Evolutionary conservation across 1,140 invertebrate species (phyloP), one percentile per base, ranked within the genome.

Genomic region (Portunus trituberculatus): DNA sequence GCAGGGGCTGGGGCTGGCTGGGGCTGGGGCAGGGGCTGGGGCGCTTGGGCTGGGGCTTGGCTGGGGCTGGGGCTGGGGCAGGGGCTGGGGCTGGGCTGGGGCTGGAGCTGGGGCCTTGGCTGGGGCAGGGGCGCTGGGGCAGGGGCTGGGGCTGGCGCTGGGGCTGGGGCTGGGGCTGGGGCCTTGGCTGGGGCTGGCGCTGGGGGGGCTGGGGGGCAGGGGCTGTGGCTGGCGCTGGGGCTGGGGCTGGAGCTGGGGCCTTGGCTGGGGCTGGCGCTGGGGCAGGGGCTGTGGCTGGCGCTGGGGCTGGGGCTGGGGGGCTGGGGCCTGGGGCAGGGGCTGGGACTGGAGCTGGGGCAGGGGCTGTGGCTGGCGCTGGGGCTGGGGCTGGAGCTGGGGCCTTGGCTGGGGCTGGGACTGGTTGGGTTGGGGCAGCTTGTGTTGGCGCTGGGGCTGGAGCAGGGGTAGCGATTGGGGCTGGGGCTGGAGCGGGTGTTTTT

Each of bases 241-340:
- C 46, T 31, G 83, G 83, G 31, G 83, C 83, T n/a, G 82, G 82
- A 25, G 28, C 76, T 25, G 83, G 90, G 20, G 90, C 90, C n/a
- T 59, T 28, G 67, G 90, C 29, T 20, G 90, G 67, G 29, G 29
- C 28, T 46, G 29, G 14, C 8, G 28, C 90, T 7, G 52, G 0
- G 52, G 52, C 52, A 12, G 87, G 28, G 20, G 1, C 32, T 28
- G 87, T 8, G 20, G 1, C 32, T 28, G 32, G 87, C 25, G 28
- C 87, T 48, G 48, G 45, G 14, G 52, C 52, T 3, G 59, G 6
- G 52, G 52, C n/a, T 16, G 7, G 20, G 20, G 52, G 29, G 29
- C 28, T 46, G 29, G 29, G 28, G 28, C 90, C 3, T 20, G 52
- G 0, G 90, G 52, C 52, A n/a, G 87, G n/a, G 6, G 8, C 87